Conservation (phyloP, 1,140 invertebrate species). For the Drosophila sturtevanti region DNA sequence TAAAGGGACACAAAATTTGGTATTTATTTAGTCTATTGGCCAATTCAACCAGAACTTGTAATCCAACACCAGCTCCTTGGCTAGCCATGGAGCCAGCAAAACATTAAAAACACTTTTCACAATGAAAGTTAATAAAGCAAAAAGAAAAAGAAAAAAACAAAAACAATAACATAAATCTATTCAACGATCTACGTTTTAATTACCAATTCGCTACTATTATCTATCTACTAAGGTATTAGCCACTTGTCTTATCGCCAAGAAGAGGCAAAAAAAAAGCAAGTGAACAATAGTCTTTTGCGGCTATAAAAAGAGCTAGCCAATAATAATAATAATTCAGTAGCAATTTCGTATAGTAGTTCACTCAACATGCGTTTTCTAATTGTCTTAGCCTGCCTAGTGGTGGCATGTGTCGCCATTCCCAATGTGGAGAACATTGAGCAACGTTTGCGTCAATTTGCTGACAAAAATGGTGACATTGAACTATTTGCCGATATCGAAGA, state of each 20-base stretch:
- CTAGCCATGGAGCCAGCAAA: conserved; percentile 46
- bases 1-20: conserved; percentile 78
- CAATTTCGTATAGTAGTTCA: conserved; percentile 39
- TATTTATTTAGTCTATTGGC: conserved; percentile 49
- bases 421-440: conserved; percentile 43
- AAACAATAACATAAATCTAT: not conserved
- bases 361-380: conserved; percentile 71
- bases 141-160: too few species aligned
- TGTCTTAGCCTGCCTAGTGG: conserved; percentile 69
- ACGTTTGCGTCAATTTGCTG: conserved; percentile 48
- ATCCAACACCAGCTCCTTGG: conserved; percentile 71
- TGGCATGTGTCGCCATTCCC: conserved; percentile 58
- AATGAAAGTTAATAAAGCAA: conserved; percentile 6
- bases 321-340: conserved; percentile 48
- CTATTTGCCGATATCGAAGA: conserved; percentile 55
- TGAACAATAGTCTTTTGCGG: not conserved
- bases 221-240: conserved; percentile 21
- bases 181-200: conserved; percentile 4
- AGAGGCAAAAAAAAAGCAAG: not conserved
- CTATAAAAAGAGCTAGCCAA: conserved; percentile 57
- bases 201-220: not conserved
- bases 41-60: conserved; percentile 35
- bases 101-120: too few species aligned
- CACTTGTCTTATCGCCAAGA: conserved; percentile 24
- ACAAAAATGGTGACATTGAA: conserved; percentile 71